These are phyloP conservation scores for Drosophila subquinaria DNA, from an alignment of 2,888 invertebrate genomes.

Conservation along the genomic window DNA sequence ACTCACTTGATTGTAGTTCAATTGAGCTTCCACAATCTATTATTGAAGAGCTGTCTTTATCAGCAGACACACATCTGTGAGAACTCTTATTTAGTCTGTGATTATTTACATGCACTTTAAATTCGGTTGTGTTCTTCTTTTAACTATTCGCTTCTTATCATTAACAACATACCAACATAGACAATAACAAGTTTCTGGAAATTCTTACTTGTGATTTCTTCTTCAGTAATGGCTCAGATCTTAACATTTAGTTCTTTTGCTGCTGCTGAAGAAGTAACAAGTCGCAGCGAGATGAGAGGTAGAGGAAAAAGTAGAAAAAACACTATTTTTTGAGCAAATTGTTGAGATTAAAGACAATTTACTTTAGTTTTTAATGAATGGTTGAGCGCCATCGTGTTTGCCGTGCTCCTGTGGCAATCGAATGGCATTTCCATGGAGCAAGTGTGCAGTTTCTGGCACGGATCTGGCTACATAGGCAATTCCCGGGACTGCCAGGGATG, in stretches of 20 bases:
- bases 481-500: constrained; percentile 47
- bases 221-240: background rate
- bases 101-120: constrained; percentile 11
- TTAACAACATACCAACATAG: background rate
- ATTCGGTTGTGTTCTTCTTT: constrained; percentile 3
- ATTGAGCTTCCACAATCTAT: constrained; percentile 5
- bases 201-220: constrained; percentile 14
- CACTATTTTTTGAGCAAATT: background rate
- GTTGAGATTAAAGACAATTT: constrained; percentile 30
- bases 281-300: constrained; percentile 34
- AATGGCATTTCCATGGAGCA: constrained; percentile 32
- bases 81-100: background rate
- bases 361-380: constrained; percentile 35
- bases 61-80: constrained; percentile 9
- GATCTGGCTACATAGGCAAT: constrained; percentile 50
- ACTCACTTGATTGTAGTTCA: background rate
- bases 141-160: constrained; percentile 32
- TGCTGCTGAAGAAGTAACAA: constrained; percentile 7
- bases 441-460: constrained; percentile 44
- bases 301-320: background rate
- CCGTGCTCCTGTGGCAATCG: constrained; percentile 7
- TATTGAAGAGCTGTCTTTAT: constrained; percentile 18
- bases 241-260: constrained; percentile 13
- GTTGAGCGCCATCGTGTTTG: constrained; percentile 5
- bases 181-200: constrained; percentile 17